Evolutionary conservation across 2,113 vertebrate genomes (phyloP), one percentile per base, ranked within the genome.

Genomic region (Neolamprologus tretocephalus): DNA sequence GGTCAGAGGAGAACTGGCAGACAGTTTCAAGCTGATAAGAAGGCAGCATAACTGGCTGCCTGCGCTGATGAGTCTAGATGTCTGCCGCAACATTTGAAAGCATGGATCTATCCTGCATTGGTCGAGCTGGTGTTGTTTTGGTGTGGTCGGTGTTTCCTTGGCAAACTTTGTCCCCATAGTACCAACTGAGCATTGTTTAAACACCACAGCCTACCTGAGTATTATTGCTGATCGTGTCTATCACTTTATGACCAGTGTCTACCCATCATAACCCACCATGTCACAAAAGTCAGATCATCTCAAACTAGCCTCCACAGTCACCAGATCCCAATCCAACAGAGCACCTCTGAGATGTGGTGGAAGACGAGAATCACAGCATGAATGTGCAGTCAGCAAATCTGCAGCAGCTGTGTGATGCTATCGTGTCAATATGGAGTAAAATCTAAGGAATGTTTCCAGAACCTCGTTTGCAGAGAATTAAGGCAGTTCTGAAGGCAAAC

Each of bases 171-270:
- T 6, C 35, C 63, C 12, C 7, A 1, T 40, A 23, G 11, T 71
- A 40, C 63, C 63, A 42, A 40, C 35, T 68, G 63, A 68, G 35
- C 63, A 40, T 40, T 37, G 58, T 33, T 61, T 17, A 33, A 61
- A 33, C 5, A 23, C 23, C 23, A 23, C 23, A 23, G 33, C 19
- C 4, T 42, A 71, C 12, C 66, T 9, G n/a, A 42, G 12, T 23
- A 42, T 0, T 6, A 9, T 23, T 42, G n/a, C 35, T 71, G 11
- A 23, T 40, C 0, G 0, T 42, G 66, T 40, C 35, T 23, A 42
- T 23, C n/a, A 9, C n/a, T 71, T 6, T 71, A 42, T 42, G 66
- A 71, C n/a, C 66, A 23, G 35, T 21, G 19, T 21, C n/a, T 71
- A 71, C 7, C 35, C 12, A 14, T 68, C 35, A 40, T 68, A 68